Percentiles rank a stretch among this genome's conserved stretches.
Conservation (phyloP, 2,113 vertebrate species). For the Percina caprodes region DNA sequence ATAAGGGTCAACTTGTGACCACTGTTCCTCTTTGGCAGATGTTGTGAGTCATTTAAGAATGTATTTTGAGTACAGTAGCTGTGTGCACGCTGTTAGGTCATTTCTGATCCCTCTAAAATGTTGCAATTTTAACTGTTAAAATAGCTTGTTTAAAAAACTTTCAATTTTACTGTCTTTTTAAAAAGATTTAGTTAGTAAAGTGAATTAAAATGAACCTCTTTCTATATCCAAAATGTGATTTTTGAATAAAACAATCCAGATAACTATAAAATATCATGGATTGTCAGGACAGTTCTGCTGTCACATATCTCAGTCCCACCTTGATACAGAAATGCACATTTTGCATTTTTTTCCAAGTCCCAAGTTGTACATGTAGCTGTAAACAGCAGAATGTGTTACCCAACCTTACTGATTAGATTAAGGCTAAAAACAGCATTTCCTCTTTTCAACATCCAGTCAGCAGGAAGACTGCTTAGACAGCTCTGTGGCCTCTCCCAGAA, state of each 20-base stretch:
- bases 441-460: constrained; percentile 59
- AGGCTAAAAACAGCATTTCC: constrained; percentile 65
- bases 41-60: not conserved
- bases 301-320: not conserved
- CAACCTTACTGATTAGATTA: constrained; percentile 68
- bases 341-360: constrained; percentile 15
- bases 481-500: constrained; percentile 45
- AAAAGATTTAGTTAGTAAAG: no score
- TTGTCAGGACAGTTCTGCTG: not conserved
- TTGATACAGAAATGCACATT: constrained; percentile 6
- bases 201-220: not conserved
- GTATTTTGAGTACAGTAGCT: not conserved
- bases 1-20: constrained; percentile 13
- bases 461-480: constrained; percentile 67
- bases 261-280: not conserved
- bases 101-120: not conserved
- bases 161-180: not conserved
- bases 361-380: constrained; percentile 9
- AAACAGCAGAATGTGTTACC: constrained; percentile 42
- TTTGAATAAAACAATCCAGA: not conserved
- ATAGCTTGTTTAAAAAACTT: not conserved
- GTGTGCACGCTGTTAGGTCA: not conserved
- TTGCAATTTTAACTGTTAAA: not conserved
- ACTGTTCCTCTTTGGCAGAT: not conserved
- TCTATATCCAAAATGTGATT: not conserved